Base-by-base conservation (phyloP, 2,113 vertebrate species). In the Crypturellus undulatus region DNA sequence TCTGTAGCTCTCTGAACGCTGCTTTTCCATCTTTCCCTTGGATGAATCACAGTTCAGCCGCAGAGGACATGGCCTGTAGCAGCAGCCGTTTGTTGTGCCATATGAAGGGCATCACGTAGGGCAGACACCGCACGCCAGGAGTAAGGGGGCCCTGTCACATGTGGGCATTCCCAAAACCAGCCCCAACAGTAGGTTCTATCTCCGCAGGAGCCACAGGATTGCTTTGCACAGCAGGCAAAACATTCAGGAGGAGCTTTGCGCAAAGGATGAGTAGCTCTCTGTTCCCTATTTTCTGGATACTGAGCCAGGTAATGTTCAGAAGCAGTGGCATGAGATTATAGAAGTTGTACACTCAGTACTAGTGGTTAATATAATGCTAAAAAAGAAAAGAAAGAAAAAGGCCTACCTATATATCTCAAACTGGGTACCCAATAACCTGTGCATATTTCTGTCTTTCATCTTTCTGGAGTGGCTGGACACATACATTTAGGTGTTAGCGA, bases 81-180 rank as follows among this genome's bases (percentile, higher is more conserved):
- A 85, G 47, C 40, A 42, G 30, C 9, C 0, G 10, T 0, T 0
- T 12, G 13, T 36, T 52, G 15, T 16, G 58, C 12, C 30, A 64
- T 12, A 6, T 63, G 60, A 36, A 63, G 12, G 60, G 34, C 12
- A 62, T 25, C 20, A 13, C 30, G 16, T 18, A 34, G 60, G 3
- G 59, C 22, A 42, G 38, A 22, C 2, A 10, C n/a, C 42, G 65
- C 69, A 8, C 34, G 30, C 5, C 3, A 10, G 18, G 8, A 16
- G 0, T 0, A 40, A 54, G 16, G 16, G 11, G 10, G 69, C 36
- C 1, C 0, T 54, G 62, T 22, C 20, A 2, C 34, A 68, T 8
- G 36, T 1, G 1, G 10, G n/a, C 49, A 36, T 49, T 83, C 25
- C 73, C 45, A 36, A 64, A 30, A 69, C 36, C 32, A 30, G 49